These are phyloP conservation scores for Macroglossus sobrinus DNA, from an alignment of 2,113 vertebrate species.

Conservation along the genomic window DNA sequence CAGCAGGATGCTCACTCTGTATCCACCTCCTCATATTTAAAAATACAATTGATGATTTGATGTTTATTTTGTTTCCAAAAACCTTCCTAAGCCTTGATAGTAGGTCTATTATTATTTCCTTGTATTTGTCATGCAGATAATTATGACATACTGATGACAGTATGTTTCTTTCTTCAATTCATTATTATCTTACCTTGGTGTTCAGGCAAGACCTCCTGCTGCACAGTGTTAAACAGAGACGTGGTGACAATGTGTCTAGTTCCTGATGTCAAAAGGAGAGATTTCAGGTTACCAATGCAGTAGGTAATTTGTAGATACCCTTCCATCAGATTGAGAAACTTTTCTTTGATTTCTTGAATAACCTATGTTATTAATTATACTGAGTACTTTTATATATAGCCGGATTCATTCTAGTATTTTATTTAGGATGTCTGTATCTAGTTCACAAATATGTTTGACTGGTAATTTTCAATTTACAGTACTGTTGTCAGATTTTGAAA, in stretches of 20 bases:
- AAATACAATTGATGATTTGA: not conserved
- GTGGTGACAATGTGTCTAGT: not conserved
- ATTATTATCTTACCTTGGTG: not conserved
- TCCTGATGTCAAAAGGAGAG: not conserved
- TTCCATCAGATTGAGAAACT: not conserved
- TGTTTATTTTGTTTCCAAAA: not conserved
- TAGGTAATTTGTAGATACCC: not conserved
- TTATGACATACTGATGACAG: not conserved
- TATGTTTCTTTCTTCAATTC: not conserved
- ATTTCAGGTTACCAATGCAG: not conserved
- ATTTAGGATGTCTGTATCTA: not conserved
- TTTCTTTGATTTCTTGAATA: not conserved
- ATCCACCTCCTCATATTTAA: not conserved
- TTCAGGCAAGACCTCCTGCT: not conserved
- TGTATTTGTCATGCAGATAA: not conserved
- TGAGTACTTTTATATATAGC: not conserved
- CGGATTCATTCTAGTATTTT: not conserved
- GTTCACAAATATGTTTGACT: not conserved
- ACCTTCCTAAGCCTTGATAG: not conserved
- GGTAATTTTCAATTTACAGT: not conserved
- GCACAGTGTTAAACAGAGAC: not conserved
- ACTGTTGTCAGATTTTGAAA: not conserved
- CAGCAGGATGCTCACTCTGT: not conserved
- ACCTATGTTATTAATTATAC: not conserved
- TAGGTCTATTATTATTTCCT: not conserved